phyloP scores from a whole-genome alignment of 92 coral and sea anemone genomes.

The Bergia sp. region DNA sequence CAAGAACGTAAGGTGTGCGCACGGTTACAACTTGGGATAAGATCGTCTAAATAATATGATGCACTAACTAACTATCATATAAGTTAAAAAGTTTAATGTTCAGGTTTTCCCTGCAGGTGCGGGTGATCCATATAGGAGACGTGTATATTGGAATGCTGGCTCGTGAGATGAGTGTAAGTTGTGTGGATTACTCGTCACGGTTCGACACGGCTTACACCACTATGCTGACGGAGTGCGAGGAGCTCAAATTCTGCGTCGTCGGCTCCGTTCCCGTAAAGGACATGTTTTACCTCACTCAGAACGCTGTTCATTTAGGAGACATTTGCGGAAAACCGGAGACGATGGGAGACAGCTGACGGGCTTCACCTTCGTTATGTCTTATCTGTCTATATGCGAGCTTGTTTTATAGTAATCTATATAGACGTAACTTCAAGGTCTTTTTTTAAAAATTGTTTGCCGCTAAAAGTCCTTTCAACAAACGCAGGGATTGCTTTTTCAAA shows the following conservation, averaged over 20 bases:
- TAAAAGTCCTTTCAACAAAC: no score
- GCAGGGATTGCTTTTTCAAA: no score
- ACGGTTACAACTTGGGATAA: no score
- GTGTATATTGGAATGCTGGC: slow-evolving; percentile 74
- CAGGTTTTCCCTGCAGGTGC: slow-evolving; percentile 45
- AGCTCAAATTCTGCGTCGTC: slow-evolving; percentile 67
- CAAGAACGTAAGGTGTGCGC: no score
- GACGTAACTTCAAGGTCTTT: no score
- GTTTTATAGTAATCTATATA: background rate
- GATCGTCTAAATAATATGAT: no score
- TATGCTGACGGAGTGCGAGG: slow-evolving; percentile 83
- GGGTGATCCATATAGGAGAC: slow-evolving; percentile 76
- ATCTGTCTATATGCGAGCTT: background rate
- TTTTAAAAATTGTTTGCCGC: no score
- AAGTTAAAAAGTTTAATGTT: no score
- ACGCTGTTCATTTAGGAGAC: slow-evolving; percentile 63
- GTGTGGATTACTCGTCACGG: slow-evolving; percentile 62
- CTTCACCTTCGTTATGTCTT: background rate
- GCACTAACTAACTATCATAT: no score
- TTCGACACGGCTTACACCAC: slow-evolving; percentile 84
- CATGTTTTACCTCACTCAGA: slow-evolving; percentile 74
- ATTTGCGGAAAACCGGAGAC: slow-evolving; percentile 48
- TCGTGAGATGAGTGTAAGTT: slow-evolving; percentile 48
- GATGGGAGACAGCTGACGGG: background rate
- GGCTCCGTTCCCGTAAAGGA: slow-evolving; percentile 85